Base-by-base conservation (phyloP, 2,797 vertebrate genomes). In the Sebastes melanostomus region DNA sequence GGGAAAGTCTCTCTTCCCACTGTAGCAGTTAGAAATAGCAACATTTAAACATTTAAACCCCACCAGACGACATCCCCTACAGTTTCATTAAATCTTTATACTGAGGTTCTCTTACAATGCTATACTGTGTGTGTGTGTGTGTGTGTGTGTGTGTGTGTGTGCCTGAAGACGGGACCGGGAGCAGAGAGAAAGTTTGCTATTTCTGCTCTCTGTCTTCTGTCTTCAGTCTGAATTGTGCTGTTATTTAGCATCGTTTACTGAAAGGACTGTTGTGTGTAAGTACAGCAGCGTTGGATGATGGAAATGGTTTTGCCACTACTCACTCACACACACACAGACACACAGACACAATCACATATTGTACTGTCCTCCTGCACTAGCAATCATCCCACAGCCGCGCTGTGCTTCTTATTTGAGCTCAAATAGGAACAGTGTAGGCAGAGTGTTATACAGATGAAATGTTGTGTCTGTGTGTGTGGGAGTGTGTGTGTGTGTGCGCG, bases 11-110 rank as follows among this genome's bases (percentile, higher is more conserved):
- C 36, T 63, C 63, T 66, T 78, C 82, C 85, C 8, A 25, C 66
- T 74, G 77, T 20, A 25, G 68, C 78, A 54, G 83, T 34, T 81
- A 89, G 85, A 92, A 94, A 90, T 91, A 89, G 91, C 82, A 89
- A 65, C 82, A 83, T 87, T 93, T 89, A 93, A 94, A 94, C 82
- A 95, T 94, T 94, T 91, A 93, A 89, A 89, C 58, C 81, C 80
- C 80, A 81, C 72, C 84, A 91, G 89, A 89, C 58, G 69, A 89
- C 87, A 61, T 81, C 83, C 81, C 82, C 88, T 85, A 83, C 86
- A 79, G 78, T 80, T 89, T 80, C 82, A 93, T 93, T 90, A 92
- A 94, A 93, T 89, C 86, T 94, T 93, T 62, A 93, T 90, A 5
- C 58, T 13, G 58, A 75, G 75, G 73, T 83, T 78, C 66, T 81